These are phyloP conservation scores for Pyrgus malvae DNA, from an alignment of 2,888 invertebrate species.

Conservation along the genomic window DNA sequence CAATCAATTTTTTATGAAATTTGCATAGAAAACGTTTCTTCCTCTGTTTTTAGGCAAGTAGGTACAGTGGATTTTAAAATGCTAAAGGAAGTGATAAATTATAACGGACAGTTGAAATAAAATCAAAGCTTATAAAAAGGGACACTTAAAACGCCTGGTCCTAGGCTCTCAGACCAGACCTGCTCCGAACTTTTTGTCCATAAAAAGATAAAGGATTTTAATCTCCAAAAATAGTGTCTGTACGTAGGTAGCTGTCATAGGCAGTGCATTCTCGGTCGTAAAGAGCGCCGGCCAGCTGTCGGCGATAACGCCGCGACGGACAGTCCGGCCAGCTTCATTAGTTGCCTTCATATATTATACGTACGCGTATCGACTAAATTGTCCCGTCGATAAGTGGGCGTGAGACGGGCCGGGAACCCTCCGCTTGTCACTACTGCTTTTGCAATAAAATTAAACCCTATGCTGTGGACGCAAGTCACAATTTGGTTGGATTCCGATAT, in stretches of 20 bases:
- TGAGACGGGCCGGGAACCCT: constrained; percentile 40
- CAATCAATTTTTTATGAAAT: no score
- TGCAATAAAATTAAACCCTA: constrained; percentile 27
- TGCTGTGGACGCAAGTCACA: not conserved
- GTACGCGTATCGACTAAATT: constrained; percentile 67
- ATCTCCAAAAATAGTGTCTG: constrained; percentile 26
- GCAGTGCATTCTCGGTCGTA: constrained; percentile 27
- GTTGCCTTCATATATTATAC: constrained; percentile 63
- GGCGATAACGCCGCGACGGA: constrained; percentile 36
- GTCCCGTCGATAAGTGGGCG: constrained; percentile 74
- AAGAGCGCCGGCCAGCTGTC: constrained; percentile 32
- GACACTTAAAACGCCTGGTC: no score
- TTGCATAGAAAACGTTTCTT: no score
- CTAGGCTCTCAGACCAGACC: constrained; percentile 3
- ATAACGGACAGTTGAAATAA: no score
- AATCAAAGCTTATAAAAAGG: no score
- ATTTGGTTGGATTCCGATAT: constrained; percentile 6
- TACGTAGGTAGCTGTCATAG: constrained; percentile 28
- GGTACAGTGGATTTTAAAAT: no score
- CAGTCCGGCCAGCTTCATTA: constrained; percentile 36
- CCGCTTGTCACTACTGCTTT: not conserved
- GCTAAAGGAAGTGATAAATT: no score
- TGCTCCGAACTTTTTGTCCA: constrained; percentile 12
- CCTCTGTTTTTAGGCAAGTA: no score
- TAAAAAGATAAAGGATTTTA: constrained; percentile 24